These are phyloP conservation scores for Ancistrus triradiatus DNA, from an alignment of 2,113 vertebrate genomes.

Conservation along the genomic window DNA sequence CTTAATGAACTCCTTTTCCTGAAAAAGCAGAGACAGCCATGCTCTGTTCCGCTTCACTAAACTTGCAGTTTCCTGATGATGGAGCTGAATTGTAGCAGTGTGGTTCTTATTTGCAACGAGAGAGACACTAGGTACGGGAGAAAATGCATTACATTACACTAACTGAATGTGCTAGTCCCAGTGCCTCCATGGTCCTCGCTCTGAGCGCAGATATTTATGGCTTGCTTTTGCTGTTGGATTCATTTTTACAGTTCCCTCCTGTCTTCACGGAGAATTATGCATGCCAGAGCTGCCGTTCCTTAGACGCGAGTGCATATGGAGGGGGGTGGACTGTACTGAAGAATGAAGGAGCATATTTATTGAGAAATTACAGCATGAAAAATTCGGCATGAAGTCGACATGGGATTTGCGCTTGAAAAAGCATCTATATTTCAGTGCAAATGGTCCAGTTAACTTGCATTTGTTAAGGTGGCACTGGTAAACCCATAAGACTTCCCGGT, in stretches of 20 bases:
- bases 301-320: background rate
- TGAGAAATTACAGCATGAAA: conserved; percentile 19
- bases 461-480: conserved; percentile 35
- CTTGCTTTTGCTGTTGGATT: background rate
- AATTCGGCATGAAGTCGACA: conserved; percentile 6
- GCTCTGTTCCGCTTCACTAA: no score
- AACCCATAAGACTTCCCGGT: conserved; percentile 37
- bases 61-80: no score
- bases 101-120: background rate
- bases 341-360: conserved; percentile 25
- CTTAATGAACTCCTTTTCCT: no score
- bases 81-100: no score
- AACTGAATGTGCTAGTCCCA: background rate
- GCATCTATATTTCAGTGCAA: conserved; percentile 22
- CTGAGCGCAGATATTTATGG: background rate
- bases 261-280: conserved; percentile 17
- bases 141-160: background rate
- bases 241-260: background rate
- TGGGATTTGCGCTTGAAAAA: conserved; percentile 18
- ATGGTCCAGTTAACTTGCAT: conserved; percentile 5
- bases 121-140: background rate
- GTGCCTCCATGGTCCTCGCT: background rate
- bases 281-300: conserved; percentile 11
- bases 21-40: no score
- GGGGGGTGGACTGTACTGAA: conserved; percentile 1